A percentile compares a stretch with the other conserved stretches of the same genome.
phyloP scores from a whole-genome alignment of 2,888 invertebrate species.

The Minunthozetes semirufus region DNA sequence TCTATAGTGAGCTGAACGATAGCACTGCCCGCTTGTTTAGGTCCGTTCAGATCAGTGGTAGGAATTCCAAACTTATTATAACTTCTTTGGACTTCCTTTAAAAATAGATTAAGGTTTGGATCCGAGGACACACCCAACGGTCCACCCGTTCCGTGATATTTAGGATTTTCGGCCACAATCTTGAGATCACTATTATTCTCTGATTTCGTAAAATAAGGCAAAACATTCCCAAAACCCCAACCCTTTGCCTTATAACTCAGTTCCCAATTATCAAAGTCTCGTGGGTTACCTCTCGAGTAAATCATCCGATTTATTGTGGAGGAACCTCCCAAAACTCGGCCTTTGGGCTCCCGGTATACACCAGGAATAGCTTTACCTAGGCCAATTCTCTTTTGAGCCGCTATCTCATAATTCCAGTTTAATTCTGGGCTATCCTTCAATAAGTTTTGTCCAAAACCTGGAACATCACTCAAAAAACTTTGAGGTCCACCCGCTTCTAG shows the following conservation, averaged over 20 bases:
- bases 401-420: conserved; percentile 26
- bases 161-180: conserved; percentile 16
- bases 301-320: conserved; percentile 28
- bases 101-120: not conserved
- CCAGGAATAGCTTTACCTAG: not conserved
- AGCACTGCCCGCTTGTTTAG: conserved; percentile 21
- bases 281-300: conserved; percentile 22
- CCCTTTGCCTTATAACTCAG: conserved; percentile 1
- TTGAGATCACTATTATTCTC: conserved; percentile 27
- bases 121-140: conserved; percentile 24
- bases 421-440: not conserved
- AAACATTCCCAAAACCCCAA: conserved; percentile 26
- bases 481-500: conserved; percentile 32
- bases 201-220: conserved; percentile 28
- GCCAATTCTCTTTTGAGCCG: conserved; percentile 14
- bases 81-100: not conserved
- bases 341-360: not conserved
- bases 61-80: conserved; percentile 25
- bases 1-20: conserved; percentile 9
- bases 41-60: conserved; percentile 29
- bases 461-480: not conserved
- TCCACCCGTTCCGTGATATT: conserved; percentile 25
- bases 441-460: not conserved
- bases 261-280: conserved; percentile 29
- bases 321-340: conserved; percentile 27